phyloP scores from a whole-genome alignment of 2,797 vertebrate genomes.

The Ctenopoma kingsleyae region DNA sequence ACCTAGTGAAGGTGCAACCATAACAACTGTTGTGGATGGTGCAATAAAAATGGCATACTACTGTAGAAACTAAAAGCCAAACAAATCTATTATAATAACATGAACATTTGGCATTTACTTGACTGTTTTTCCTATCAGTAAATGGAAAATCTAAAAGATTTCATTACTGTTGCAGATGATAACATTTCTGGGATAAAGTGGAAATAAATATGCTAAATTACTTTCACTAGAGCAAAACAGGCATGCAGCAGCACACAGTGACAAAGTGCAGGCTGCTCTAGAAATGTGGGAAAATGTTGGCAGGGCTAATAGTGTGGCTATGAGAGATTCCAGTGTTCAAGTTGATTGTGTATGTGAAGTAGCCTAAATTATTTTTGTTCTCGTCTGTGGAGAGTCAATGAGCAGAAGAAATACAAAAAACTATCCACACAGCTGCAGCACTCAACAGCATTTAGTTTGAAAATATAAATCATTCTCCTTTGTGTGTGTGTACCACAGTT shows the following conservation, averaged over 20 bases:
- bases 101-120: constrained; percentile 51
- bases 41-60: constrained; percentile 18
- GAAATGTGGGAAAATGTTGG: constrained; percentile 60
- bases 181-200: constrained; percentile 57
- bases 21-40: constrained; percentile 6
- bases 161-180: constrained; percentile 61
- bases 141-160: constrained; percentile 50
- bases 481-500: constrained; percentile 44
- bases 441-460: constrained; percentile 42
- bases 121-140: constrained; percentile 34
- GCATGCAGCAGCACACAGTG: constrained; percentile 35
- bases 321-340: constrained; percentile 64
- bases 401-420: constrained; percentile 30
- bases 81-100: constrained; percentile 52
- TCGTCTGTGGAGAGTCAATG: constrained; percentile 16
- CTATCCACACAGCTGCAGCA: constrained; percentile 24
- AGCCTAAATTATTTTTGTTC: constrained; percentile 52
- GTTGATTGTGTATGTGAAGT: constrained; percentile 51
- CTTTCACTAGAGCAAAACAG: constrained; percentile 48
- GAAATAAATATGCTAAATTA: constrained; percentile 64
- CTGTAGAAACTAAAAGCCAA: constrained; percentile 30
- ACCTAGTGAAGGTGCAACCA: background rate
- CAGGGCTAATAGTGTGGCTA: constrained; percentile 53
- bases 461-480: constrained; percentile 37
- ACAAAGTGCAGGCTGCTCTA: constrained; percentile 51